phyloP scores from a whole-genome alignment of 2,113 vertebrate species.

The Jaculus jaculus region DNA sequence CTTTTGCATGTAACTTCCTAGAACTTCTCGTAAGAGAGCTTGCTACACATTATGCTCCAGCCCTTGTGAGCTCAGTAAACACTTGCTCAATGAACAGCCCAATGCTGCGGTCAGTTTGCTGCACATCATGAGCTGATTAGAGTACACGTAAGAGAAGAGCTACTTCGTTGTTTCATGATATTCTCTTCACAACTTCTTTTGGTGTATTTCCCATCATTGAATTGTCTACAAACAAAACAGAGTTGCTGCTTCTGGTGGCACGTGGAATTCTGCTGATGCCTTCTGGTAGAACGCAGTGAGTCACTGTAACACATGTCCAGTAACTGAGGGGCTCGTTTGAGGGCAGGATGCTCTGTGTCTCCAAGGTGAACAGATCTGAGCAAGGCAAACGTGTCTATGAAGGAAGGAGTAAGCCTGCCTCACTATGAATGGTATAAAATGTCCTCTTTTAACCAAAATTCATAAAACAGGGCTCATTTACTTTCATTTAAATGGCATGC shows the following conservation, averaged over 20 bases:
- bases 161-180: conserved; percentile 55
- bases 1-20: background rate
- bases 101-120: conserved; percentile 34
- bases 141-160: conserved; percentile 1
- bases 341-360: background rate
- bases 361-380: background rate
- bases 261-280: conserved; percentile 15
- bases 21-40: background rate
- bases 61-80: background rate
- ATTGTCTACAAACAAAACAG: conserved; percentile 66
- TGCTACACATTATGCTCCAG: background rate
- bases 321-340: conserved; percentile 37
- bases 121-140: conserved; percentile 26
- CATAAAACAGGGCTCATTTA: conserved; percentile 29
- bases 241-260: conserved; percentile 60
- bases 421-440: background rate
- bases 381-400: background rate
- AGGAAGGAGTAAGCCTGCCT: background rate
- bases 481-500: background rate
- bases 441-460: conserved; percentile 7
- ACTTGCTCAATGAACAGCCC: background rate
- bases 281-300: conserved; percentile 64
- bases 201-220: conserved; percentile 74
- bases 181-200: conserved; percentile 63
- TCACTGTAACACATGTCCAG: conserved; percentile 57